Conservation (phyloP, 1,140 invertebrate genomes). For the Cepaea nemoralis region DNA sequence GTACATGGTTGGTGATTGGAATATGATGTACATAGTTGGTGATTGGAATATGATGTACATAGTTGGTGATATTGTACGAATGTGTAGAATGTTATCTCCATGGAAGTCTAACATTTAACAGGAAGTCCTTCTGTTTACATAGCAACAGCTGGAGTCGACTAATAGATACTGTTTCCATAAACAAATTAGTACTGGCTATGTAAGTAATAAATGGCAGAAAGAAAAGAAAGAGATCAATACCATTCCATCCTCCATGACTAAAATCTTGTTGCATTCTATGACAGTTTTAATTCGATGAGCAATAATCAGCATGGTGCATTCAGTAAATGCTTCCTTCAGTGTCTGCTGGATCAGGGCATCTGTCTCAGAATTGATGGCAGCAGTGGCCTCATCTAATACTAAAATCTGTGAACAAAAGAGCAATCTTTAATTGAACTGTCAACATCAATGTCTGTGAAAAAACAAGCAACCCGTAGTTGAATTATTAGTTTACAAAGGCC, state of each 20-base stretch:
- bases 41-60: too few species aligned
- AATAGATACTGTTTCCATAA: too few species aligned
- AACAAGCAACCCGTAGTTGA: not conserved
- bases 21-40: too few species aligned
- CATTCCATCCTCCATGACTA: conserved; percentile 79
- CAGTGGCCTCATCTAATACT: conserved; percentile 89
- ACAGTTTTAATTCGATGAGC: conserved; percentile 76
- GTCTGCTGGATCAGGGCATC: conserved; percentile 71
- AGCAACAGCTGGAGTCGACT: too few species aligned
- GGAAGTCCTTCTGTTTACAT: too few species aligned
- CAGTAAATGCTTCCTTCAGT: conserved; percentile 70
- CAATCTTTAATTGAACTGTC: not conserved
- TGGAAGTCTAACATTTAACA: too few species aligned
- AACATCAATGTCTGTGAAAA: not conserved
- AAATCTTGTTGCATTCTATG: conserved; percentile 69
- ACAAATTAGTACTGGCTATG: too few species aligned
- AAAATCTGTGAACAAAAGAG: conserved; percentile 76
- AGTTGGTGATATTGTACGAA: too few species aligned
- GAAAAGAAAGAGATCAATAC: conserved; percentile 72
- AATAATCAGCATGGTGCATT: conserved; percentile 76
- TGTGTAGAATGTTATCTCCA: too few species aligned
- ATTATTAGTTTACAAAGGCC: not conserved
- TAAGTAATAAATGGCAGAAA: not conserved
- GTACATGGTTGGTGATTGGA: too few species aligned
- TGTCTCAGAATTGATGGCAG: conserved; percentile 82